Base-by-base conservation (phyloP, 2,888 invertebrate genomes). In the Melinaea marsaeus region DNA sequence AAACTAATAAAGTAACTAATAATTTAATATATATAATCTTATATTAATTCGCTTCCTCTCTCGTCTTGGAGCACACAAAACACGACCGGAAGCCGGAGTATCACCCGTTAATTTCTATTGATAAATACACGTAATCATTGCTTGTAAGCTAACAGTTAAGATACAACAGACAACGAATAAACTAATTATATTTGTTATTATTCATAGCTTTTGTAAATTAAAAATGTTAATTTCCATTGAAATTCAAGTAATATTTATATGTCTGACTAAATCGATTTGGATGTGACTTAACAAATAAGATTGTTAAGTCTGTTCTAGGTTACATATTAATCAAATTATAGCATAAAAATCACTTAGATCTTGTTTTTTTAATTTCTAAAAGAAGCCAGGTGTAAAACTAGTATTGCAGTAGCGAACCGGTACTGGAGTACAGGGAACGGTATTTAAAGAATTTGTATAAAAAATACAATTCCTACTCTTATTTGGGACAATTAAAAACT, bases 401-500 rank as follows among this genome's bases (percentile, higher is more conserved):
- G 3, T 9, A 42, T 42, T 42, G 42, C 7, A 42, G 6, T 42
- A 42, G 9, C 3, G 7, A 42, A 9, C 9, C 42, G 7, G 42
- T 42, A 42, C 42, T 42, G 9, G 55, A 63, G 60, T 1, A 74
- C 74, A 76, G 74, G 51, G 45, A 62, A 62, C 37, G 42, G 9
- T 32, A 51, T 51, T 51, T 75, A 76, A 83, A 79, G 78, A 78
- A 82, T 79, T 51, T 78, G 75, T 74, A 70, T 74, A 74, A 78
- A 80, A 76, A 76, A 79, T 78, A 75, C 72, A 69, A 65, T 70
- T 72, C 70, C 72, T 71, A 73, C 79, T 79, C 77, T 79, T 78
- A 81, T 77, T 79, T 77, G 77, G 74, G 81, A 84, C 83, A 84
- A 84, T 84, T 84, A 84, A 82, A 83, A 84, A 81, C 79, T 79